Base-by-base conservation (phyloP, 2,888 invertebrate species). In the Pilophorus perplexus region DNA sequence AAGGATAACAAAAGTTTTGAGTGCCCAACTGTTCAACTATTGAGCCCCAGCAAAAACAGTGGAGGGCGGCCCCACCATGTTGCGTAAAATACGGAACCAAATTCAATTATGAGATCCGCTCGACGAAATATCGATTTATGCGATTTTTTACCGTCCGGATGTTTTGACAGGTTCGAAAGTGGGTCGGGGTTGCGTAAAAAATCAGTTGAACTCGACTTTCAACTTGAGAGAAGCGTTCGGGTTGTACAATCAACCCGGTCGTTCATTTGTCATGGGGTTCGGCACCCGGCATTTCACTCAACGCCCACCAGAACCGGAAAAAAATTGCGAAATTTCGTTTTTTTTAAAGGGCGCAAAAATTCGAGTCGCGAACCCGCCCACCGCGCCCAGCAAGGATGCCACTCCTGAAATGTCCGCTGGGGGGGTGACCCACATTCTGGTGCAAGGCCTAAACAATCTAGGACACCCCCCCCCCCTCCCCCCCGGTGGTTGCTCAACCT, bases 361-460 rank as follows among this genome's bases (percentile, higher is more conserved):
- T 48, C 48, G 48, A n/a, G 18, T 18, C 16, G 42, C 5, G 8
- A 14, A 3, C 37, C 33, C 22, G 14, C 6, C 18, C 23, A 57
- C 57, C 57, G 14, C 57, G 28, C 57, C 57, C 57, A 16, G 54
- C 37, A 18, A 40, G 40, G 57, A 57, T 40, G 57, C 57, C 57
- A 42, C 57, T 57, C 57, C 57, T 40, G 57, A 27, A 50, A 50
- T 50, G 27, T n/a, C 57, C 55, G 16, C 14, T 5, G n/a, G n/a
- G n/a, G n/a, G 8, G 57, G 40, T 42, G 25, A 42, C 57, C 57
- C 57, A 57, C 40, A 38, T 57, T 57, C 57, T 42, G 57, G 40
- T 42, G 57, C 57, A 57, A 57, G 57, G 57, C 57, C 57, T 57
- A 40, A 57, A 38, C 57, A 57, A 57, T 57, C 57, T 57, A 40